Percentiles rank a stretch among this genome's conserved stretches.
Conservation (phyloP, 2,113 vertebrate species). For the Pongo abelii region DNA sequence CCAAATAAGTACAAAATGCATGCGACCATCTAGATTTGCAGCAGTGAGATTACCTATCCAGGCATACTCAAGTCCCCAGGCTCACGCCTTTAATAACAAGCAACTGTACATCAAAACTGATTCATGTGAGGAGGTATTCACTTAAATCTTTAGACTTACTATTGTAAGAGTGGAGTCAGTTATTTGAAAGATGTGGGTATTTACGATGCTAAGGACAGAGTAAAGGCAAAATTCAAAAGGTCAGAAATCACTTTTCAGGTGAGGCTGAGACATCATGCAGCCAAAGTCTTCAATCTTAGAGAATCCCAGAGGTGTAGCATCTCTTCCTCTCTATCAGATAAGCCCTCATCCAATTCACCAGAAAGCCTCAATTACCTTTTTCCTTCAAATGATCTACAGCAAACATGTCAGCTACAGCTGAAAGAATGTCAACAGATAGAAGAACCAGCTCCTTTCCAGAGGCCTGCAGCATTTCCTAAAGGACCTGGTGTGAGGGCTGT, state of each 20-base stretch:
- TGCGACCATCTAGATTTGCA: slow-evolving; percentile 88
- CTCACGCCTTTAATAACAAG: slow-evolving; percentile 92
- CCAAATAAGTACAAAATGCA: slow-evolving; percentile 91
- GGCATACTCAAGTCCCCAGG: slow-evolving; percentile 90
- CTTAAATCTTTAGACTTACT: slow-evolving; percentile 89
- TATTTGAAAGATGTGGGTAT: slow-evolving; percentile 90
- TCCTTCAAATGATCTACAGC: slow-evolving; percentile 89
- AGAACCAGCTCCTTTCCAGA: slow-evolving; percentile 83
- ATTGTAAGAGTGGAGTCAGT: slow-evolving; percentile 88
- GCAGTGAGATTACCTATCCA: slow-evolving; percentile 91
- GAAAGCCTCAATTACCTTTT: slow-evolving; percentile 91
- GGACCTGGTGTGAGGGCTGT: slow-evolving; percentile 90
- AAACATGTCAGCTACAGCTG: slow-evolving; percentile 77
- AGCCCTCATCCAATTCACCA: slow-evolving; percentile 92
- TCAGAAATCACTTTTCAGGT: slow-evolving; percentile 90
- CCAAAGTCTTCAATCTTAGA: slow-evolving; percentile 89
- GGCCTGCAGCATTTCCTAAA: slow-evolving; percentile 89
- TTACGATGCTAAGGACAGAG: slow-evolving; percentile 90
- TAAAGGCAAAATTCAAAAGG: slow-evolving; percentile 84
- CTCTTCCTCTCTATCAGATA: slow-evolving; percentile 92
- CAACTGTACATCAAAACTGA: slow-evolving; percentile 92
- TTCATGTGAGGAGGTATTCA: slow-evolving; percentile 90
- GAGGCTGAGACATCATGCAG: slow-evolving; percentile 89
- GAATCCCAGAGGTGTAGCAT: slow-evolving; percentile 89
- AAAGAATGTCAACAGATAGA: slow-evolving; percentile 85